phyloP scores from a whole-genome alignment of 2,113 vertebrate genomes.

The Brienomyrus longianalis region DNA sequence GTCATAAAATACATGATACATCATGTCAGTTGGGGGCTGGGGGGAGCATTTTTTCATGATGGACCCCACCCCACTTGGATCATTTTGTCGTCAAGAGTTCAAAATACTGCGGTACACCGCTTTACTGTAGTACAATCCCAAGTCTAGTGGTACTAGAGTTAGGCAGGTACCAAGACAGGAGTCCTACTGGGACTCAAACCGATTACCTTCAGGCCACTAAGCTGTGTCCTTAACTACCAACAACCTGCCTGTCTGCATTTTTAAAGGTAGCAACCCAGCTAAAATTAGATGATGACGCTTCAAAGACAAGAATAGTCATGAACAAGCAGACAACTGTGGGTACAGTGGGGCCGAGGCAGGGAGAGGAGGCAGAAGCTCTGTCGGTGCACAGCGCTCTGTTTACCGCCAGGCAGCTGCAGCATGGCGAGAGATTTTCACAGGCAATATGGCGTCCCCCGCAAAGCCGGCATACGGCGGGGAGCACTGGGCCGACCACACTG shows the following conservation, averaged over 20 bases:
- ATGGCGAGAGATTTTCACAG: constrained; percentile 34
- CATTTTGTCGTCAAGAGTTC: not conserved
- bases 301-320: constrained; percentile 6
- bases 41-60: not conserved
- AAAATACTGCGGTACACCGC: not conserved
- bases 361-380: not conserved
- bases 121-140: not conserved
- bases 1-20: not conserved
- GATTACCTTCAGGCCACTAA: not conserved
- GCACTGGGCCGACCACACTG: constrained; percentile 14
- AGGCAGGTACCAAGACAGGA: not conserved
- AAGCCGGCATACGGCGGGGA: constrained; percentile 34
- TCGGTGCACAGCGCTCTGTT: constrained; percentile 32
- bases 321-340: not conserved
- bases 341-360: not conserved
- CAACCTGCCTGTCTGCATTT: not conserved
- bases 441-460: constrained; percentile 41
- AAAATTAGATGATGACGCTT: not conserved
- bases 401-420: constrained; percentile 33
- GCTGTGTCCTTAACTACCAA: not conserved
- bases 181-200: not conserved
- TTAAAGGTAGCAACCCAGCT: constrained; percentile 4
- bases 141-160: not conserved
- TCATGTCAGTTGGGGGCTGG: not conserved
- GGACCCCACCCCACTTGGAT: not conserved